Base-by-base conservation (phyloP, 2,888 invertebrate genomes). In the Lissocephala sabroskyi region DNA sequence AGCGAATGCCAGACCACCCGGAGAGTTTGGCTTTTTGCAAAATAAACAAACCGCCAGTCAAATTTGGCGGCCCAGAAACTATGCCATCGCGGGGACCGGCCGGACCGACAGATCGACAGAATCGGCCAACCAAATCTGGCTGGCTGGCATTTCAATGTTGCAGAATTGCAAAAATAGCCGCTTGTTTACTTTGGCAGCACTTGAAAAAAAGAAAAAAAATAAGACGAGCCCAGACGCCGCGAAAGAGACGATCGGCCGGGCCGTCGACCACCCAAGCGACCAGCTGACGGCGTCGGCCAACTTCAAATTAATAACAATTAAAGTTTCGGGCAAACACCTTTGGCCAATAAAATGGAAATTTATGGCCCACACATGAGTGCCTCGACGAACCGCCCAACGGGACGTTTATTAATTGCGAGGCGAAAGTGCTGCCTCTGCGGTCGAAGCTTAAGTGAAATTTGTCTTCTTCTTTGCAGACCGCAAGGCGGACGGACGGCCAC, bases 121-220 rank as follows among this genome's bases (percentile, higher is more conserved):
- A n/a, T n/a, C n/a, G n/a, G 40, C 63, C 45, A 19, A 43, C 37
- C 57, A 39, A 60, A 60, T 61, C 58, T 54, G 52, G 51, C 44
- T 56, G 62, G 70, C 75, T 67, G 2, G 41, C 16, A 41, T 26
- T 11, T 28, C 26, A 26, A 19, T 17, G 3, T 13, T 30, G 16
- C 26, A 41, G 16, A 33, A 33, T 17, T 6, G 32, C 33, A 35
- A 44, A 33, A 32, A 23, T 74, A 71, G 66, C 50, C 58, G 55
- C 57, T 64, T 71, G 78, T 73, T 73, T 71, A 77, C 57, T 64
- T 73, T 73, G 71, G 71, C 71, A 77, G 56, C 67, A 77, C 78
- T 74, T 73, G 71, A 68, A 63, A 53, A 52, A 23, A 3, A n/a
- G n/a, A n/a, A n/a, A n/a, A n/a, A n/a, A n/a, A n/a, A n/a, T n/a